A percentile compares a stretch with the other conserved stretches of the same genome.
Conservation (phyloP, 2,888 invertebrate genomes). For the Campaea margaritaria region DNA sequence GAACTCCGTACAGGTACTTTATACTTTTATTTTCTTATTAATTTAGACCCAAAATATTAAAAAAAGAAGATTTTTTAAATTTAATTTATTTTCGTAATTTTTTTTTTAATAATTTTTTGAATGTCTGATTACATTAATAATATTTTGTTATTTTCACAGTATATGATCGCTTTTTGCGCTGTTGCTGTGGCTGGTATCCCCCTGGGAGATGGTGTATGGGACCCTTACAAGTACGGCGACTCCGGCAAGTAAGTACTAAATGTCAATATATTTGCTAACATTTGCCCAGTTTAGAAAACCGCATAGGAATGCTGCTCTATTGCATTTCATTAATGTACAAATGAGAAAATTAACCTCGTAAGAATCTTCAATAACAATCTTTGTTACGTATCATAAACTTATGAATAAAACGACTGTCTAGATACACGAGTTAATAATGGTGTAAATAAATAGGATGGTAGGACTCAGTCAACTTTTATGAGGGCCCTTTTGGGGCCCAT, state of each 20-base stretch:
- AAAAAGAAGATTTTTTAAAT: too few relatives aligned
- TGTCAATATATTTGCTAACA: slow-evolving; percentile 53
- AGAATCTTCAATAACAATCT: not conserved
- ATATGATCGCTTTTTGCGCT: slow-evolving; percentile 65
- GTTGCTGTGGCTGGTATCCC: slow-evolving; percentile 64
- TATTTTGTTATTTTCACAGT: slow-evolving; percentile 49
- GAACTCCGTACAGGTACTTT: slow-evolving; percentile 66
- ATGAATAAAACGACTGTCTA: too few relatives aligned
- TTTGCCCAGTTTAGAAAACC: slow-evolving; percentile 34
- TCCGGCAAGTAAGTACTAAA: slow-evolving; percentile 80
- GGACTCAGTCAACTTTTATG: too few relatives aligned
- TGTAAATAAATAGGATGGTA: too few relatives aligned
- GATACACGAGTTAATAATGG: too few relatives aligned
- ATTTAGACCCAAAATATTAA: too few relatives aligned
- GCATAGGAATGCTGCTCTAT: slow-evolving; percentile 26
- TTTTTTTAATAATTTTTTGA: too few relatives aligned
- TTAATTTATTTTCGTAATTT: too few relatives aligned
- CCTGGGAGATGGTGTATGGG: slow-evolving; percentile 71
- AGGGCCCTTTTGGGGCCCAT: too few relatives aligned
- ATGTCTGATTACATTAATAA: not conserved
- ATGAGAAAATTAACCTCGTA: slow-evolving; percentile 13
- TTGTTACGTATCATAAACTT: not conserved
- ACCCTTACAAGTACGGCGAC: slow-evolving; percentile 72
- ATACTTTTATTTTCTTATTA: too few relatives aligned
- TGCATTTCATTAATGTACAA: slow-evolving; percentile 22